Conservation (phyloP, 2,888 invertebrate species). For the Metallyticus violacea region DNA sequence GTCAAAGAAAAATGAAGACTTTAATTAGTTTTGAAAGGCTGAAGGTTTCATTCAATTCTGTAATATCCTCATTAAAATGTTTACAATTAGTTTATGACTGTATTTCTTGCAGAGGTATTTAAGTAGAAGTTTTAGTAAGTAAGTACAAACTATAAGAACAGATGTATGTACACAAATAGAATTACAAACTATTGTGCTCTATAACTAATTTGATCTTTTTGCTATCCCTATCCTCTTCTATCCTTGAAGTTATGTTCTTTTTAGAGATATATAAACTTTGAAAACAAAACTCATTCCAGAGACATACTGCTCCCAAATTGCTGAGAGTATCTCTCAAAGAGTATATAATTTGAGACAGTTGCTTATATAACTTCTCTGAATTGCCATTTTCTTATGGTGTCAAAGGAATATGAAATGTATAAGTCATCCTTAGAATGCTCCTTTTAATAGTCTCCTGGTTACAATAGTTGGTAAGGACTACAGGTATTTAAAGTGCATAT, state of each 20-base stretch:
- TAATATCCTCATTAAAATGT: background rate
- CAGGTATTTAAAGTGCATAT: too few relatives aligned
- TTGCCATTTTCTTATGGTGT: too few relatives aligned
- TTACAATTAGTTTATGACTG: background rate
- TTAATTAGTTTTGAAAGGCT: background rate
- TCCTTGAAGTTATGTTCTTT: background rate
- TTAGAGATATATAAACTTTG: background rate
- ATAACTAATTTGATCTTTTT: background rate
- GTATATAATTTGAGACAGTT: too few relatives aligned
- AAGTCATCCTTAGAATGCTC: too few relatives aligned
- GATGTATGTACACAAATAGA: background rate
- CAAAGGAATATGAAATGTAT: too few relatives aligned
- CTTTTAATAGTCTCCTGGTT: too few relatives aligned
- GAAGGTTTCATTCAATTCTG: background rate
- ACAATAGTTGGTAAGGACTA: too few relatives aligned
- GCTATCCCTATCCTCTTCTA: background rate
- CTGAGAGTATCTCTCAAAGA: too few relatives aligned
- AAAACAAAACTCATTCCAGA: too few relatives aligned
- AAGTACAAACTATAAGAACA: conserved; percentile 8
- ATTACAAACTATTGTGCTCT: background rate
- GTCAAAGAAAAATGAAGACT: too few relatives aligned
- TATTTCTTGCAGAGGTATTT: background rate
- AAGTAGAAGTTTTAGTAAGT: background rate
- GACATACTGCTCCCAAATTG: too few relatives aligned
- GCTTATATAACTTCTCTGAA: too few relatives aligned